Conservation (phyloP, 2,888 invertebrate species). For the Apodemia mormo region DNA sequence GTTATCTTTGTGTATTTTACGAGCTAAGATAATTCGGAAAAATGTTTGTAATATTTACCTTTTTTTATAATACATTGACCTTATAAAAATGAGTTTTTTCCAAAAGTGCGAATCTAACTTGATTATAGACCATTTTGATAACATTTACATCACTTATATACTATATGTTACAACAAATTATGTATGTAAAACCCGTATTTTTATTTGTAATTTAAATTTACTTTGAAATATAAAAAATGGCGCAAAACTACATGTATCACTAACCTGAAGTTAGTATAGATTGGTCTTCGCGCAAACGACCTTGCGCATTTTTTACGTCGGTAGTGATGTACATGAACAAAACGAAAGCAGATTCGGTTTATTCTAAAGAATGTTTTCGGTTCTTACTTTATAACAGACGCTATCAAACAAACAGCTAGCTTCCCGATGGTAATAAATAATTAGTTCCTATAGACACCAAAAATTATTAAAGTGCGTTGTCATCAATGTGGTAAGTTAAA, state of each 20-base stretch:
- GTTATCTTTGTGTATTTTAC: no score
- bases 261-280: conserved; percentile 53
- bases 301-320: conserved; percentile 64
- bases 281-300: conserved; percentile 55
- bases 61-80: no score
- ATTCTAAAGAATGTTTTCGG: not conserved
- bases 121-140: not conserved
- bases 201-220: conserved; percentile 17
- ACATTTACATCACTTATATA: not conserved
- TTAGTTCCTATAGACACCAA: no score
- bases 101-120: no score
- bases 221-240: conserved; percentile 36
- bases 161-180: conserved; percentile 1
- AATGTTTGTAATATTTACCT: no score
- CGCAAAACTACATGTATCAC: conserved; percentile 42
- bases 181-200: conserved; percentile 2
- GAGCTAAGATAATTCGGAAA: no score
- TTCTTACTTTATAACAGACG: no score
- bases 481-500: no score
- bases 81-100: no score
- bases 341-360: not conserved
- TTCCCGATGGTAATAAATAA: no score
- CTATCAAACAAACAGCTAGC: no score
- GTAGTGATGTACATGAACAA: conserved; percentile 48
- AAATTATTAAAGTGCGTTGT: no score